These are phyloP conservation scores for Drosophila auraria DNA, from an alignment of 1,140 invertebrate species.

Conservation along the genomic window DNA sequence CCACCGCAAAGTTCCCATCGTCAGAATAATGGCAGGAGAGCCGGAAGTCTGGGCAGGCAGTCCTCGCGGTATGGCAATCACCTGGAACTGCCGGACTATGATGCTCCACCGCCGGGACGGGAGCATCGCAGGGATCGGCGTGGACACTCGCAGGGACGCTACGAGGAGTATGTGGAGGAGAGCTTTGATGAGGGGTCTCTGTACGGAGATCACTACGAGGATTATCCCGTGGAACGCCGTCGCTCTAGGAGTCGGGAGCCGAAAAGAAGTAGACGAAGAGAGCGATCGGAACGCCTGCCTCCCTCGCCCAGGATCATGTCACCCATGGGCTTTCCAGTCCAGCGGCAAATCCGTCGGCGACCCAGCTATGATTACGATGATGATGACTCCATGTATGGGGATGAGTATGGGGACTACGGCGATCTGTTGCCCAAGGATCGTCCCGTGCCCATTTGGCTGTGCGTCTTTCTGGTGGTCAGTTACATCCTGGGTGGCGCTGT, in stretches of 20 bases:
- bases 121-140: constrained; percentile 58
- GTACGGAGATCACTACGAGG: constrained; percentile 68
- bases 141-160: constrained; percentile 57
- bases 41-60: constrained; percentile 65
- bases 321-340: constrained; percentile 88
- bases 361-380: constrained; percentile 76
- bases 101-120: constrained; percentile 29
- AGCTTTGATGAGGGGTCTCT: constrained; percentile 65
- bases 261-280: constrained; percentile 48
- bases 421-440: constrained; percentile 78
- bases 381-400: constrained; percentile 86
- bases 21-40: constrained; percentile 47
- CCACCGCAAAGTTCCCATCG: constrained; percentile 24
- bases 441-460: constrained; percentile 96
- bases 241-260: constrained; percentile 55
- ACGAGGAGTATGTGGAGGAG: constrained; percentile 76
- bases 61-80: constrained; percentile 76
- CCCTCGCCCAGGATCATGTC: constrained; percentile 89
- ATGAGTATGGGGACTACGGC: constrained; percentile 86
- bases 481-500: constrained; percentile 95
- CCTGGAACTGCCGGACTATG: constrained; percentile 74
- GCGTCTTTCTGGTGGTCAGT: constrained; percentile 94
- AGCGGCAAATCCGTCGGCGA: constrained; percentile 85
- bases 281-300: constrained; percentile 65
- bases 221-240: constrained; percentile 58